Conservation (phyloP, 2,113 vertebrate genomes). For the Noctilio leporinus region DNA sequence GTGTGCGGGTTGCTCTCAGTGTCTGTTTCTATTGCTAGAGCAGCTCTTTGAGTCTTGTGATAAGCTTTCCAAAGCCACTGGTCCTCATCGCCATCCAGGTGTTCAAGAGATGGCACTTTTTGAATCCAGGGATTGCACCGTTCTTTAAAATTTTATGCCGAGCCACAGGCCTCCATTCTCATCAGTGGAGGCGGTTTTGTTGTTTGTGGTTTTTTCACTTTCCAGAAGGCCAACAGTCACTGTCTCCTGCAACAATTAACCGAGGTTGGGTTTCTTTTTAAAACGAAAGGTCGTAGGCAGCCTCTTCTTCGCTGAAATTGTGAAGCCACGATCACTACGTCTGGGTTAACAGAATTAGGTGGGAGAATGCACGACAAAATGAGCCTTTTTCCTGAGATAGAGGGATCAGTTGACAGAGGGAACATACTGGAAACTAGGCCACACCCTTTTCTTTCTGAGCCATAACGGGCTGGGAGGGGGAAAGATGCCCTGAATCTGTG, state of each 20-base stretch:
- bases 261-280: not conserved
- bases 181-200: not conserved
- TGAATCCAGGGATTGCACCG: not conserved
- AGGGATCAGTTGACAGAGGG: not conserved
- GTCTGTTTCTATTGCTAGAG: not conserved
- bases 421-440: not conserved
- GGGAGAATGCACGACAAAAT: not conserved
- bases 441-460: not conserved
- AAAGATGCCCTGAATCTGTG: not conserved
- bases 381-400: not conserved
- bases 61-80: not conserved
- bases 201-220: not conserved
- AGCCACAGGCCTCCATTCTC: not conserved
- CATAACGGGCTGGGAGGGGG: not conserved
- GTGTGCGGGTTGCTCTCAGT: not conserved
- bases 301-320: not conserved
- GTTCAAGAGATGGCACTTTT: not conserved
- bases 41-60: not conserved
- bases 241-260: not conserved
- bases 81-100: not conserved
- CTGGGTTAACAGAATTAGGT: not conserved
- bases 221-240: not conserved
- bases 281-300: not conserved
- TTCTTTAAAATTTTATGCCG: not conserved
- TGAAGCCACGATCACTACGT: not conserved